phyloP scores from a whole-genome alignment of 2,797 vertebrate genomes.

The Hydrocynus forskahlii region DNA sequence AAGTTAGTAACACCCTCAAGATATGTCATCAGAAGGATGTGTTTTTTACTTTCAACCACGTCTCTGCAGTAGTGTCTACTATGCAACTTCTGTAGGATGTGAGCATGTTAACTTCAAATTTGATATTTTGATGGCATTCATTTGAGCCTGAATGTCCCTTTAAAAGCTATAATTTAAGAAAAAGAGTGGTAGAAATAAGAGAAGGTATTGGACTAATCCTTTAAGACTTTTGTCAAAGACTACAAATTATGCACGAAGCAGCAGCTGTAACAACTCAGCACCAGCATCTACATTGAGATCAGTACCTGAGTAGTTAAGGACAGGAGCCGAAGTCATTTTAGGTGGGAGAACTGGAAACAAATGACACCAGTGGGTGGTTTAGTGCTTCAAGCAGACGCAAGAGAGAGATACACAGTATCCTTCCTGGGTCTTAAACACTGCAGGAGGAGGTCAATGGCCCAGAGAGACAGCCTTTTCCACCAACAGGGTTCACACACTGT shows the following conservation, averaged over 20 bases:
- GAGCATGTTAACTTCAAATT: too few relatives aligned
- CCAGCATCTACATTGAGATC: constrained; percentile 49
- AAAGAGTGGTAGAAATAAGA: not conserved
- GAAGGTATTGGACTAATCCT: not conserved
- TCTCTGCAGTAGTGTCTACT: too few relatives aligned
- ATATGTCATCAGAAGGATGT: too few relatives aligned
- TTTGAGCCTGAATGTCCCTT: too few relatives aligned
- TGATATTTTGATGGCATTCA: too few relatives aligned
- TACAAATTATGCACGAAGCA: constrained; percentile 12
- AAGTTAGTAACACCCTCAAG: too few relatives aligned
- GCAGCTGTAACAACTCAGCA: constrained; percentile 20
- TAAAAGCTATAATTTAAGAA: not conserved
- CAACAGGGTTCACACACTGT: too few relatives aligned
- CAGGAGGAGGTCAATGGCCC: not conserved
- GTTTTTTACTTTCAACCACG: too few relatives aligned
- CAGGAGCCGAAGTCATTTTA: constrained; percentile 92
- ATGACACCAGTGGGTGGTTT: constrained; percentile 63
- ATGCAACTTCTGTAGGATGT: too few relatives aligned
- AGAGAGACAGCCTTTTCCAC: not conserved
- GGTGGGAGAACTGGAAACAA: constrained; percentile 89
- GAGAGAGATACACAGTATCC: not conserved
- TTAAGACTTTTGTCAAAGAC: constrained; percentile 4
- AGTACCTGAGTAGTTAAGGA: constrained; percentile 90
- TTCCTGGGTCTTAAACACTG: not conserved
- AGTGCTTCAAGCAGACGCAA: constrained; percentile 21